phyloP scores from a whole-genome alignment of 2,888 invertebrate species.

The Ecliptopera silaceata region DNA sequence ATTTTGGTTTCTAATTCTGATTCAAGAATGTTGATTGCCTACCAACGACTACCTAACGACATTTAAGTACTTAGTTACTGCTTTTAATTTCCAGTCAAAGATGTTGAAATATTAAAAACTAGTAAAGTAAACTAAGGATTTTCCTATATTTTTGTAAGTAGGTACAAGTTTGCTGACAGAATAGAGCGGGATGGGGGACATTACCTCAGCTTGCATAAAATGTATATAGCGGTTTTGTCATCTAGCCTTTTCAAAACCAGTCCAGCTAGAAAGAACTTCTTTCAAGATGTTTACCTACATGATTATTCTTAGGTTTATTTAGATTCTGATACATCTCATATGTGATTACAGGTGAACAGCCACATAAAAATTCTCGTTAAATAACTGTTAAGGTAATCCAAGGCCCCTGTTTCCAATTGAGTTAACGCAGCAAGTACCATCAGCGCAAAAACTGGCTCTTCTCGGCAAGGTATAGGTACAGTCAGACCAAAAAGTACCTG shows the following conservation, averaged over 20 bases:
- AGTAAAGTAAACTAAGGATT: too few species aligned
- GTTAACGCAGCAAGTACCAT: constrained; percentile 47
- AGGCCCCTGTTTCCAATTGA: constrained; percentile 58
- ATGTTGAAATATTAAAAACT: too few species aligned
- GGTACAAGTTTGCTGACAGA: too few species aligned
- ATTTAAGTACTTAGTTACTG: not conserved
- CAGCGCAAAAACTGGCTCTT: constrained; percentile 66
- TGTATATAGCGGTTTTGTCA: too few species aligned
- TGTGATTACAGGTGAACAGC: constrained; percentile 28
- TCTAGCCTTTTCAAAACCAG: too few species aligned
- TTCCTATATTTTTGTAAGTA: too few species aligned
- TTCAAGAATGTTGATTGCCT: constrained; percentile 25
- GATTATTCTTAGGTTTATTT: not conserved
- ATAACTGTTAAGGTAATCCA: constrained; percentile 56
- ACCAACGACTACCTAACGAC: not conserved
- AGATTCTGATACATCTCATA: constrained; percentile 1
- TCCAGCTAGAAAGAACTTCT: too few species aligned
- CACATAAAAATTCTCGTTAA: constrained; percentile 38
- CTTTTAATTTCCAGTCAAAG: not conserved
- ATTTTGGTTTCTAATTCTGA: constrained; percentile 12
- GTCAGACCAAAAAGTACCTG: constrained; percentile 71
- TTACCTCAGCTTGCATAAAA: too few species aligned
- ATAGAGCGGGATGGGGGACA: too few species aligned
- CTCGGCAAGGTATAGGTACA: constrained; percentile 45
- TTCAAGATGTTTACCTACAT: not conserved